Evolutionary conservation across 2,113 vertebrate genomes (phyloP).

Genomic region (Chaenogobius annularis): DNA sequence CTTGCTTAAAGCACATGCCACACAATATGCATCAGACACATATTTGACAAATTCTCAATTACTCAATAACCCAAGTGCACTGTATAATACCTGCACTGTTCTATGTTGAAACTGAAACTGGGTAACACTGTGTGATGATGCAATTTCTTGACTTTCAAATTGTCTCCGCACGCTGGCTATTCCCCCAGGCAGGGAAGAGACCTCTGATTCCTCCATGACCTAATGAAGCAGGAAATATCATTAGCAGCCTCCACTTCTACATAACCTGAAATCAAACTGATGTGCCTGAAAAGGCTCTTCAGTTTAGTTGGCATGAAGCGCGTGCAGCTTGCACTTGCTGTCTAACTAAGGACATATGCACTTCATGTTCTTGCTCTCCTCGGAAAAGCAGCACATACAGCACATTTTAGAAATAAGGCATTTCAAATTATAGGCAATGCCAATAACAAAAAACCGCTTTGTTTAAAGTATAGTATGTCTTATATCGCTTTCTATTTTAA

Average conservation of each 20-base stretch:
- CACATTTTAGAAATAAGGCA: conserved; percentile 13
- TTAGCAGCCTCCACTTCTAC: conserved; percentile 61
- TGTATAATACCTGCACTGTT: conserved; percentile 83
- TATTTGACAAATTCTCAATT: conserved; percentile 26
- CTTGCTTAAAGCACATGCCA: conserved; percentile 11
- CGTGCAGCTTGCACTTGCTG: conserved; percentile 8
- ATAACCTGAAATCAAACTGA: conserved; percentile 50
- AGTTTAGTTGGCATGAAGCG: conserved; percentile 18
- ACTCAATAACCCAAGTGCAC: conserved; percentile 18
- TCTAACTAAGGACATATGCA: conserved; percentile 8
- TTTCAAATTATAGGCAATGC: conserved; percentile 28
- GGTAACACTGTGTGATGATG: conserved; percentile 79
- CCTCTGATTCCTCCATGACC: conserved; percentile 86
- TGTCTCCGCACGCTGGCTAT: conserved; percentile 89
- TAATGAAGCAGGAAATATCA: conserved; percentile 73
- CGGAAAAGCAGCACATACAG: conserved; percentile 8
- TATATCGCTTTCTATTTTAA: conserved; percentile 43
- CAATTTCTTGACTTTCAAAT: conserved; percentile 84
- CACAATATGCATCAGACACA: neutral
- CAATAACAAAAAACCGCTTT: neutral
- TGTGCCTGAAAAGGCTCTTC: conserved; percentile 39
- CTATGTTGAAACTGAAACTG: conserved; percentile 82
- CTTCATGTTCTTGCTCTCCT: conserved; percentile 8
- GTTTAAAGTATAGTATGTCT: conserved; percentile 17
- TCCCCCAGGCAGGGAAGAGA: conserved; percentile 86